phyloP scores from a whole-genome alignment of 2,113 vertebrate genomes.

The Colius striatus region DNA sequence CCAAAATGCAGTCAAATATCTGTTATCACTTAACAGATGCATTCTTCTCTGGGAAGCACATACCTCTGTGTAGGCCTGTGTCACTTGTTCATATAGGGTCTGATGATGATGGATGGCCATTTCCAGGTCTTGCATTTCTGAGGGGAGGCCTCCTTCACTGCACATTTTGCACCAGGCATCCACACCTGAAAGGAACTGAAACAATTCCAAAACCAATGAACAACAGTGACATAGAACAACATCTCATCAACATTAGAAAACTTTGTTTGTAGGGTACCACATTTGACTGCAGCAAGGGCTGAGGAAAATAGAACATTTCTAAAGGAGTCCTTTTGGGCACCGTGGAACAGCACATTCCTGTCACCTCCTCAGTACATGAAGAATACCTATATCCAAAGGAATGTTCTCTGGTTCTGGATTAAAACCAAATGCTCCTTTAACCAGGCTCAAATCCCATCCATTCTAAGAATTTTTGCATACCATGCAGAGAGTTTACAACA shows the following conservation, averaged over 20 bases:
- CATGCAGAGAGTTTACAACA: neutral
- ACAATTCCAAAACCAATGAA: constrained; percentile 40
- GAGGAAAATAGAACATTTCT: neutral
- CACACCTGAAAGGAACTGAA: constrained; percentile 94
- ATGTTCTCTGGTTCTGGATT: neutral
- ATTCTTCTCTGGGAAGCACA: neutral
- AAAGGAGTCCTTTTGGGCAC: neutral
- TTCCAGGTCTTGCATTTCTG: constrained; percentile 96
- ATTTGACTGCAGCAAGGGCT: neutral
- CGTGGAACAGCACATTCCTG: neutral
- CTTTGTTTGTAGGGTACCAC: neutral
- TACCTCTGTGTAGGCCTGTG: constrained; percentile 98
- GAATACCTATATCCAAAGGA: neutral
- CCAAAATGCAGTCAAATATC: neutral
- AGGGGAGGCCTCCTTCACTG: constrained; percentile 93
- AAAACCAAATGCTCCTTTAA: constrained; percentile 2
- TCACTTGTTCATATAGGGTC: constrained; percentile 96
- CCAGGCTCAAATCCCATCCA: neutral
- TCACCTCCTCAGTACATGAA: neutral
- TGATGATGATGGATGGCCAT: constrained; percentile 97
- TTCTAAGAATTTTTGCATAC: neutral
- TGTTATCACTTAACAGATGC: neutral
- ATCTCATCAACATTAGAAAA: neutral
- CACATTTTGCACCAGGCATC: constrained; percentile 98
- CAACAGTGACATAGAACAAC: neutral